A percentile compares a stretch with the other conserved stretches of the same genome.
Conservation (phyloP, 1,140 invertebrate species). For the Paralvinella palmiformis region DNA sequence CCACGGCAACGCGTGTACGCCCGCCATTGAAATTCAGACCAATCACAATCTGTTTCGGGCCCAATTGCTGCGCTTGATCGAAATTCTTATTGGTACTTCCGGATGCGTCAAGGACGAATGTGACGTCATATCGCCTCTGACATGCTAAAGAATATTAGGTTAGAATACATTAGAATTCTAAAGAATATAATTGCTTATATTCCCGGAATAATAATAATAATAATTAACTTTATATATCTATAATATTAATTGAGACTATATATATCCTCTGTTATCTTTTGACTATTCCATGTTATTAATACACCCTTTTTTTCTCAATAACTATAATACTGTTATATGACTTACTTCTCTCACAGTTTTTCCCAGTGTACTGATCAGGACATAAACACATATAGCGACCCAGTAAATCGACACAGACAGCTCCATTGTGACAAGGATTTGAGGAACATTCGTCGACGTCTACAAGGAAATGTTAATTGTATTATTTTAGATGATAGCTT, state of each 20-base stretch:
- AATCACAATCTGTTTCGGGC: not conserved
- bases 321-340: too few relatives aligned
- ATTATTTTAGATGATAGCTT: not conserved
- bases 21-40: not conserved
- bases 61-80: not conserved
- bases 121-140: not conserved
- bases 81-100: not conserved
- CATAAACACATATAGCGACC: conserved; percentile 26
- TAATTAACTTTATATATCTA: too few relatives aligned
- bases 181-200: too few relatives aligned
- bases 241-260: too few relatives aligned
- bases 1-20: not conserved
- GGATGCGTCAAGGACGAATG: not conserved
- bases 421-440: conserved; percentile 23
- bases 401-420: conserved; percentile 21
- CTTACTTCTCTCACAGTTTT: conserved; percentile 18
- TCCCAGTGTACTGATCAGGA: conserved; percentile 27
- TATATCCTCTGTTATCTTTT: too few relatives aligned
- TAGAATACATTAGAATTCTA: too few relatives aligned
- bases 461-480: not conserved
- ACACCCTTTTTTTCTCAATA: too few relatives aligned
- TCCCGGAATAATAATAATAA: too few relatives aligned
- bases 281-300: too few relatives aligned
- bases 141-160: too few relatives aligned
- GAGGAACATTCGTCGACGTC: conserved; percentile 16